Percentiles rank a stretch among this genome's conserved stretches.
phyloP scores from a whole-genome alignment of 2,888 invertebrate species.

The Callyntrura guangdongensis region DNA sequence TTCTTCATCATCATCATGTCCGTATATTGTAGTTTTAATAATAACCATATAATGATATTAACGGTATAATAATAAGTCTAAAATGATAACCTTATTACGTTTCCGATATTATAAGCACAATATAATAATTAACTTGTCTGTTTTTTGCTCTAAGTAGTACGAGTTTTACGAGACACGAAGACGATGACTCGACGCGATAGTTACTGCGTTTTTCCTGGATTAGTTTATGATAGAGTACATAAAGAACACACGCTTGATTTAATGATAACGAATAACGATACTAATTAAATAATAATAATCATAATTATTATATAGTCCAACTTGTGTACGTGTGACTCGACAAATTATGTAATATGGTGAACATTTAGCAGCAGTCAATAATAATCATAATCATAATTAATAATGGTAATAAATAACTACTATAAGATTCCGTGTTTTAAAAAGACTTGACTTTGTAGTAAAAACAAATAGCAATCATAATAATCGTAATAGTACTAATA shows the following conservation, averaged over 20 bases:
- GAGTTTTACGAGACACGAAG: neutral
- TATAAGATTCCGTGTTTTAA: conserved; percentile 54
- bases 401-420: conserved; percentile 41
- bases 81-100: conserved; percentile 73
- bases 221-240: conserved; percentile 67
- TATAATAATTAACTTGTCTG: conserved; percentile 39
- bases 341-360: conserved; percentile 38
- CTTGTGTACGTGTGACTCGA: conserved; percentile 27
- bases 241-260: conserved; percentile 60
- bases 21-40: conserved; percentile 48
- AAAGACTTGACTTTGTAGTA: conserved; percentile 64
- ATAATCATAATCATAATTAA: conserved; percentile 59
- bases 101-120: conserved; percentile 73
- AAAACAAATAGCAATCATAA: conserved; percentile 65
- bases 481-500: conserved; percentile 35
- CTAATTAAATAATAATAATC: neutral
- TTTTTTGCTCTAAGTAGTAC: conserved; percentile 6
- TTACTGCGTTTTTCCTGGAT: conserved; percentile 67
- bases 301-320: neutral
- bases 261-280: conserved; percentile 36
- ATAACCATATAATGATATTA: conserved; percentile 43
- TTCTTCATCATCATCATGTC: conserved; percentile 62
- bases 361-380: conserved; percentile 64
- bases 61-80: conserved; percentile 70
- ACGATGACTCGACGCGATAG: conserved; percentile 11